phyloP scores from a whole-genome alignment of 2,113 vertebrate species.

The Hippoglossus stenolepis region DNA sequence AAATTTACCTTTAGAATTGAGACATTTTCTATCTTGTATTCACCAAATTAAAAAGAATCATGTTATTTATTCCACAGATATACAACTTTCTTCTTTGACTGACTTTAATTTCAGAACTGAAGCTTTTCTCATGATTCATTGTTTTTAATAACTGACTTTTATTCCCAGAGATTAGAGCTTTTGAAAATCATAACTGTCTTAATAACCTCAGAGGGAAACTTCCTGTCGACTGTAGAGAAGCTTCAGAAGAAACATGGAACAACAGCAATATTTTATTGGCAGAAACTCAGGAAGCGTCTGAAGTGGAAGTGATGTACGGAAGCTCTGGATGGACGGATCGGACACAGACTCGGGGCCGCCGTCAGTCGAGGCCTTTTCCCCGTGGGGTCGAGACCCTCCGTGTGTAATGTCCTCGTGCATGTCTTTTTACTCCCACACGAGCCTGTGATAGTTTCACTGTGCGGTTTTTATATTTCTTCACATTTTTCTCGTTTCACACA shows the following conservation, averaged over 20 bases:
- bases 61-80: too few species aligned
- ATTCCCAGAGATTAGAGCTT: too few species aligned
- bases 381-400: background rate
- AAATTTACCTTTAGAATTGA: too few species aligned
- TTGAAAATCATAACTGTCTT: too few species aligned
- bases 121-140: too few species aligned
- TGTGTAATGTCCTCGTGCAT: constrained; percentile 58
- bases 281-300: constrained; percentile 79
- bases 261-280: constrained; percentile 77
- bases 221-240: background rate
- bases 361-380: background rate
- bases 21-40: too few species aligned
- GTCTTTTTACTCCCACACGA: constrained; percentile 45
- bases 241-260: constrained; percentile 16
- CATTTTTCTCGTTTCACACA: constrained; percentile 31
- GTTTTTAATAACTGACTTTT: too few species aligned
- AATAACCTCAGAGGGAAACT: too few species aligned
- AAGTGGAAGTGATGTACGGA: background rate
- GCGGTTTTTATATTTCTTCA: constrained; percentile 51
- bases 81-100: too few species aligned
- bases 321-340: background rate
- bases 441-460: constrained; percentile 47
- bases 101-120: too few species aligned
- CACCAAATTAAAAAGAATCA: too few species aligned
- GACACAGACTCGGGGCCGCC: background rate